Percentiles rank a stretch among this genome's conserved stretches.
These are phyloP conservation scores for Microctenopoma steveboyesi DNA, from an alignment of 2,797 vertebrate genomes.

Conservation along the genomic window DNA sequence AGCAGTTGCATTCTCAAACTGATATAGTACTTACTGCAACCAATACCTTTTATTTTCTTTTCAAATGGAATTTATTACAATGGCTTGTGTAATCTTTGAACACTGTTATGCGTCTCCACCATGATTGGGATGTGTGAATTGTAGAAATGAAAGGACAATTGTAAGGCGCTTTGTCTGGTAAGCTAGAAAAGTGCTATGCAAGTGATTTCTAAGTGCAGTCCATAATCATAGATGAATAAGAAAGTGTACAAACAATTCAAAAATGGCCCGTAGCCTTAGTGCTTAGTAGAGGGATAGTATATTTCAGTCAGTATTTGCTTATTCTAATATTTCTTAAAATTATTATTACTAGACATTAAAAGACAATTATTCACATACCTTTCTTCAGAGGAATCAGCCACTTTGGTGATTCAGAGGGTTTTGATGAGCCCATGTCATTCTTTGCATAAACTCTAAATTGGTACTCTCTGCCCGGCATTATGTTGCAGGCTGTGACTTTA, in stretches of 20 bases:
- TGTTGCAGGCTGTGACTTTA: slow-evolving; percentile 87
- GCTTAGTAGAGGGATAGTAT: not conserved
- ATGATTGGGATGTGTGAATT: too few relatives aligned
- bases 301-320: not conserved
- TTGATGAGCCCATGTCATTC: slow-evolving; percentile 88
- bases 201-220: too few relatives aligned
- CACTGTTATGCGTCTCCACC: too few relatives aligned
- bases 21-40: not conserved
- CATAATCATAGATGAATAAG: not conserved
- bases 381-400: slow-evolving; percentile 85
- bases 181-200: too few relatives aligned
- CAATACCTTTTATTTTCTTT: not conserved
- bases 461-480: slow-evolving; percentile 90
- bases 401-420: slow-evolving; percentile 86
- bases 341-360: not conserved
- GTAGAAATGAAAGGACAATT: too few relatives aligned
- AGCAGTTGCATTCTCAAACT: too few relatives aligned
- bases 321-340: slow-evolving; percentile 2
- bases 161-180: too few relatives aligned
- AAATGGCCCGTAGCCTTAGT: not conserved
- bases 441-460: slow-evolving; percentile 92
- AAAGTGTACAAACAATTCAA: not conserved
- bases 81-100: too few relatives aligned
- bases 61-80: not conserved
- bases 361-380: slow-evolving; percentile 74